Evolutionary conservation across 2,113 vertebrate species (phyloP), one percentile per base, ranked within the genome.

Genomic region (Dascyllus trimaculatus): DNA sequence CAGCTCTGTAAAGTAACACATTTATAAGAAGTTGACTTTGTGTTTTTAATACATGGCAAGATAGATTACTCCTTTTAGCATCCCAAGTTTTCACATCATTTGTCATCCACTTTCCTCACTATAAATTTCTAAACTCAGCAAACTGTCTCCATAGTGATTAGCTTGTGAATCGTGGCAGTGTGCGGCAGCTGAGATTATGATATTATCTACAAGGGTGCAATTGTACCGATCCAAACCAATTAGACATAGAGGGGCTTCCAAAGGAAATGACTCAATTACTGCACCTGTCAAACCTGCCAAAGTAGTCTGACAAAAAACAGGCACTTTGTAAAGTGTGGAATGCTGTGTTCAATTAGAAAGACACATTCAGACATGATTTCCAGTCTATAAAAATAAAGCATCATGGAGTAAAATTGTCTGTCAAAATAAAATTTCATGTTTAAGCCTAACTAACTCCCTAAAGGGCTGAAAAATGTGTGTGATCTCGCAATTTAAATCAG

Each of bases 201-300:
- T 84, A 81, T 81, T 59, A 87, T 70, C 78, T 71, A 64, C 59
- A 64, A 51, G 32, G 61, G 4, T 48, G 26, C 71, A n/a, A 81
- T 64, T 69, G 67, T 81, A 61, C 52, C 26, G 11, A 54, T 67
- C 80, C 40, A 21, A 49, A 71, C 83, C 77, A 78, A 85, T 83
- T 81, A 83, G 74, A 85, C 76, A 71, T 7, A 19, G 26, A 52
- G 60, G n/a, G 13, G 66, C 65, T 62, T 21, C 63, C 46, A 45
- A 54, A 68, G 54, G 72, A 85, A 81, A 85, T 38, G 46, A 78
- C 69, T 88, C 58, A 26, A 67, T 88, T 75, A 76, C 76, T 21
- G 49, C 53, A 38, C 26, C 78, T 64, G 70, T 76, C 78, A 73
- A 65, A 80, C 29, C 9, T 46, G 9, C n/a, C 11, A 29, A 29